Conservation (phyloP, 2,888 invertebrate genomes). For the Philopedon plagiatum region DNA sequence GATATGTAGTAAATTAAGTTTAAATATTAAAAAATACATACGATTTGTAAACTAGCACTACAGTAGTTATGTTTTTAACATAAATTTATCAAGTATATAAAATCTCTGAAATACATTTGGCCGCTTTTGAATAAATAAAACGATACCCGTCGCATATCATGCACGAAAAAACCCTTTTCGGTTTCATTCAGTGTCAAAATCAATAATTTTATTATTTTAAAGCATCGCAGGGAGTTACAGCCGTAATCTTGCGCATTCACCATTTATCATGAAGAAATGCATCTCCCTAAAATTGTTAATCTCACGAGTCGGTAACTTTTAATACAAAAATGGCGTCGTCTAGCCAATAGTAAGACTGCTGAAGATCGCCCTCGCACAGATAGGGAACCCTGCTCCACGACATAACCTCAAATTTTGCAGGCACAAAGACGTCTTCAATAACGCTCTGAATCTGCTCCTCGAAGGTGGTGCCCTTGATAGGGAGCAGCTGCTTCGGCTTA, state of each 20-base stretch:
- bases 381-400: slow-evolving; percentile 95
- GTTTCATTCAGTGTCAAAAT: no score
- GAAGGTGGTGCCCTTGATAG: slow-evolving; percentile 78
- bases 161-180: no score
- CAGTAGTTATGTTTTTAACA: no score
- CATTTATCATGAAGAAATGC: no score
- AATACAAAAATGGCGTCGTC: slow-evolving; percentile 92
- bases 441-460: slow-evolving; percentile 87
- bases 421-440: slow-evolving; percentile 74
- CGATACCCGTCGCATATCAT: not conserved
- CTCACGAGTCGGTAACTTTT: slow-evolving; percentile 61
- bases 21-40: not conserved
- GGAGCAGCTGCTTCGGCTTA: slow-evolving; percentile 79
- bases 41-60: no score
- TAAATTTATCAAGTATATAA: not conserved
- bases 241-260: no score
- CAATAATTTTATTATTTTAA: no score
- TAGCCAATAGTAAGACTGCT: slow-evolving; percentile 92
- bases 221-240: no score
- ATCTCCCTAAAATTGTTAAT: not conserved
- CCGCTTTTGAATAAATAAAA: not conserved
- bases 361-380: slow-evolving; percentile 95
- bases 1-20: no score
- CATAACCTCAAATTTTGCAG: slow-evolving; percentile 81
- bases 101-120: not conserved